Evolutionary conservation across 2,113 vertebrate species (phyloP), one percentile per base, ranked within the genome.

Genomic region (Ovibos moschatus): DNA sequence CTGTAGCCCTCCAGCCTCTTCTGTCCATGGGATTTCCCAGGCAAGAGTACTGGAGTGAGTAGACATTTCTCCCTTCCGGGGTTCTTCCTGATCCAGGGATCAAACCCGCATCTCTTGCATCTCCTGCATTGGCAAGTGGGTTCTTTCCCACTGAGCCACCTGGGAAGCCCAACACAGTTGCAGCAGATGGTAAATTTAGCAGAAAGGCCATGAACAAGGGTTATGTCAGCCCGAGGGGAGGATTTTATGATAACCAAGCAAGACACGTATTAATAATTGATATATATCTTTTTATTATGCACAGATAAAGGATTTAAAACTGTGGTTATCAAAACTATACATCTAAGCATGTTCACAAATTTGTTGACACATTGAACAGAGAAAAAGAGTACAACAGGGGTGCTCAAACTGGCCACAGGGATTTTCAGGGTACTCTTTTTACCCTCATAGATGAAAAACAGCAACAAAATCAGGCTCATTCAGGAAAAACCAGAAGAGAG

Each of bases 271-370:
- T 98, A 98, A 98, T 99, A 98, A 98, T 30, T 86, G 98, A 98
- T 98, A 99, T 98, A 97, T 98, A 99, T 98, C 97, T 98, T 96
- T 99, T 99, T 99, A 99, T 99, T 99, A 99, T 96, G 98, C 98
- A 99, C 98, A 99, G 98, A 99, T 98, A 98, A 98, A 98, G 98
- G 98, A 99, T 98, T 99, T 96, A 98, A 98, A 98, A 98, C 97
- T 97, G 98, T 98, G 98, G 98, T 98, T 99, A 99, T 99, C 98
- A 99, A 99, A 99, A 99, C 98, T 99, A 98, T 99, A 99, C 99
- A 99, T 98, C 91, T 97, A 97, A 95, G 98, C 98, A 99, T 87
- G 97, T 98, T 98, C 97, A 98, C 97, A 97, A 98, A 98, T 94
- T 93, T 94, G 98, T 93, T 92, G 94, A 99, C 98, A 99, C 98